Conservation (phyloP, 2,888 invertebrate species). For the Boloria selene region DNA sequence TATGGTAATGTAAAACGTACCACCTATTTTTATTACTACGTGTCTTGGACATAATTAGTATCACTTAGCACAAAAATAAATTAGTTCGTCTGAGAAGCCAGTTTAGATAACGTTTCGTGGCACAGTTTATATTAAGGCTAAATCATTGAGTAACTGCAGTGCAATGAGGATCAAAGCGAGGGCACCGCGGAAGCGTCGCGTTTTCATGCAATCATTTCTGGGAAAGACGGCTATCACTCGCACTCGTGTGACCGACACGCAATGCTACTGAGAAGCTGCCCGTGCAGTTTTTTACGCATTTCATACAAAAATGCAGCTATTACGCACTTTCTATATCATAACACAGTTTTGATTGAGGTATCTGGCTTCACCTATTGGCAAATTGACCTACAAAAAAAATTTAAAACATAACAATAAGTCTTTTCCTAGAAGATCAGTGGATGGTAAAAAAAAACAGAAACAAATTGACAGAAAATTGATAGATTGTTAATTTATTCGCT, state of each 20-base stretch:
- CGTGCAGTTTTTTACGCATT: slow-evolving; percentile 54
- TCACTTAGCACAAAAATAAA: slow-evolving; percentile 29
- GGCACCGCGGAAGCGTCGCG: slow-evolving; percentile 51
- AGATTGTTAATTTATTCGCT: slow-evolving; percentile 10
- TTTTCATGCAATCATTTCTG: slow-evolving; percentile 66
- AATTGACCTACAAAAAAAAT: slow-evolving; percentile 11
- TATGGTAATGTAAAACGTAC: too few relatives aligned
- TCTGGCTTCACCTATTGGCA: slow-evolving; percentile 10
- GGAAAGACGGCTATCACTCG: slow-evolving; percentile 59
- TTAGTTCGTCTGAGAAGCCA: slow-evolving; percentile 30
- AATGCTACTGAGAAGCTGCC: slow-evolving; percentile 53
- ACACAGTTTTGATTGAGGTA: slow-evolving; percentile 17
- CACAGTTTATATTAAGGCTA: slow-evolving; percentile 36
- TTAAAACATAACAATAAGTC: background rate
- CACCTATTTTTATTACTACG: too few relatives aligned
- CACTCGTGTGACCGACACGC: slow-evolving; percentile 45
- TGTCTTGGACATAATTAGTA: slow-evolving; percentile 17
- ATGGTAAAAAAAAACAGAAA: background rate
- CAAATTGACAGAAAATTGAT: slow-evolving; percentile 15
- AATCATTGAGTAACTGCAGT: slow-evolving; percentile 36
- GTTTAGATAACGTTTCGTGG: slow-evolving; percentile 34
- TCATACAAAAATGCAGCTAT: slow-evolving; percentile 40
- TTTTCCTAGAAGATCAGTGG: background rate
- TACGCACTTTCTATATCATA: slow-evolving; percentile 38
- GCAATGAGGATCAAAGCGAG: slow-evolving; percentile 36